phyloP scores from a whole-genome alignment of 2,888 invertebrate genomes.

The Hypolimnas misippus region DNA sequence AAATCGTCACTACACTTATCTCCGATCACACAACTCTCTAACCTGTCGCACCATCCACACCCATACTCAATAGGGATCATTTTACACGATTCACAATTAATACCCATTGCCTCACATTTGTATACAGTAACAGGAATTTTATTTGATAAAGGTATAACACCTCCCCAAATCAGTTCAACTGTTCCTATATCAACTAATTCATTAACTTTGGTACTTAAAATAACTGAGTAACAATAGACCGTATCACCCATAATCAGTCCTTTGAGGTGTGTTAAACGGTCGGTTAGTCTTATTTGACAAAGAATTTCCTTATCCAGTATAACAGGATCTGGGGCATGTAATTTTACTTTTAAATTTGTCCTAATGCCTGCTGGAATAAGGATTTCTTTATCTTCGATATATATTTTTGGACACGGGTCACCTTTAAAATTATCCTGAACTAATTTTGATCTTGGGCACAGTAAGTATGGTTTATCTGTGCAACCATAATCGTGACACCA shows the following conservation, averaged over 20 bases:
- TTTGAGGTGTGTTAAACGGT: conserved; percentile 48
- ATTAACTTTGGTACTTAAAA: conserved; percentile 34
- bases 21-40: conserved; percentile 39
- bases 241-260: conserved; percentile 49
- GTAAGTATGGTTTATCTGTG: conserved; percentile 40
- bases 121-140: conserved; percentile 49
- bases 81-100: conserved; percentile 41
- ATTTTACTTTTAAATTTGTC: conserved; percentile 50
- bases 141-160: conserved; percentile 53
- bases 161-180: conserved; percentile 50
- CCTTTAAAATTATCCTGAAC: not conserved
- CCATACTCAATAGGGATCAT: conserved; percentile 39
- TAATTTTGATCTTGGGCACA: conserved; percentile 29
- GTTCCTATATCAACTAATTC: conserved; percentile 45
- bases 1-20: conserved; percentile 45
- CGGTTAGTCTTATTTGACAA: conserved; percentile 49
- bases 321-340: conserved; percentile 51
- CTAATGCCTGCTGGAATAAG: conserved; percentile 48
- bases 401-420: conserved; percentile 50
- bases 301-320: conserved; percentile 52
- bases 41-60: conserved; percentile 44
- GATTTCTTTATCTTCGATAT: conserved; percentile 46
- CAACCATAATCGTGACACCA: conserved; percentile 63
- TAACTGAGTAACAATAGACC: conserved; percentile 52
- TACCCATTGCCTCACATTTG: conserved; percentile 48